Evolutionary conservation across 1,140 invertebrate species (phyloP).

Genomic region (Tribolium castaneum): DNA sequence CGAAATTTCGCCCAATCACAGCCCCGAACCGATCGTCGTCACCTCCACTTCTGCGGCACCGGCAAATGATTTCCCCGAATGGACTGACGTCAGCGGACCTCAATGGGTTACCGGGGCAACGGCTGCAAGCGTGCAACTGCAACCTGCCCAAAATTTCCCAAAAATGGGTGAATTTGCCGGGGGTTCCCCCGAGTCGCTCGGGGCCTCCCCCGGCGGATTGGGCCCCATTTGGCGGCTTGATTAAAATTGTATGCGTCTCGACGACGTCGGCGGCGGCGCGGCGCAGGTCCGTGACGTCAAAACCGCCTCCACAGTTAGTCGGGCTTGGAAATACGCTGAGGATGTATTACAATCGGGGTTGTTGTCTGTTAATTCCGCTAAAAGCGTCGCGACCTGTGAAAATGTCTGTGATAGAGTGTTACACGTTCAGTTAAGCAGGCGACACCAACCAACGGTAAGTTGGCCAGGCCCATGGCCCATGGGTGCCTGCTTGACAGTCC

Average conservation of each 20-base stretch:
- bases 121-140: constrained; percentile 24
- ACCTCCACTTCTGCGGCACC: constrained; percentile 38
- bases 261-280: constrained; percentile 42
- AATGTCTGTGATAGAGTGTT: constrained; percentile 53
- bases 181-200: neutral
- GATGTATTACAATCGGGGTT: constrained; percentile 52
- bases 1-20: neutral
- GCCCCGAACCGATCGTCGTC: neutral
- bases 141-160: neutral
- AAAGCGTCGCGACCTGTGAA: constrained; percentile 44
- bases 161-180: too few species aligned
- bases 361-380: constrained; percentile 47
- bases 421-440: constrained; percentile 40
- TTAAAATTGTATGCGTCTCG: constrained; percentile 46
- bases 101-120: constrained; percentile 40
- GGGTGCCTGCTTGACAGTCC: constrained; percentile 34
- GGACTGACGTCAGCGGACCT: constrained; percentile 36
- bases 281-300: constrained; percentile 59
- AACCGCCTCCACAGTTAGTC: constrained; percentile 60
- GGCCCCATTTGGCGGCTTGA: constrained; percentile 4
- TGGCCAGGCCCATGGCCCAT: neutral
- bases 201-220: neutral
- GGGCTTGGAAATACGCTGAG: constrained; percentile 55
- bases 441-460: constrained; percentile 14
- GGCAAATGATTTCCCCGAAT: constrained; percentile 40